Percentiles rank a stretch among this genome's conserved stretches.
phyloP scores from a whole-genome alignment of 2,113 vertebrate genomes.

The Lophura nycthemera region DNA sequence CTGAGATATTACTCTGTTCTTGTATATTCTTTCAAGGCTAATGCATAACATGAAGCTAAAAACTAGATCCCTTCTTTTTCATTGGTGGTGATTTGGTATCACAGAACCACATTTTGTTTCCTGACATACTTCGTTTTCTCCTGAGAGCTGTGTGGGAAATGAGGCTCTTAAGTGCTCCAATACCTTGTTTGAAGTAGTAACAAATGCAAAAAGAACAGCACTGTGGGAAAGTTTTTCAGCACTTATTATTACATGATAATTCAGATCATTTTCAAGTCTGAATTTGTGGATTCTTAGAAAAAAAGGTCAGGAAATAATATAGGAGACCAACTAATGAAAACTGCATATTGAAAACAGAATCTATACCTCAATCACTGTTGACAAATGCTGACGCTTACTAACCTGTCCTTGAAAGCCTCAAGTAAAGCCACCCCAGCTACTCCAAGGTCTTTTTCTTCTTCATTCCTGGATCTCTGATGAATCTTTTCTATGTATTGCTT shows the following conservation, averaged over 20 bases:
- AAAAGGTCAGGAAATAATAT: not conserved
- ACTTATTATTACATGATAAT: not conserved
- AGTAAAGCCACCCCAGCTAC: not conserved
- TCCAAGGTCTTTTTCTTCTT: constrained; percentile 9
- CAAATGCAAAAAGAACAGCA: not conserved
- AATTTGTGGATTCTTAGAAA: not conserved
- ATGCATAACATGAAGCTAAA: not conserved
- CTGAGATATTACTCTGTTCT: not conserved
- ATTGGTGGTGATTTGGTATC: not conserved
- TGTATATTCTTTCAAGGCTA: not conserved
- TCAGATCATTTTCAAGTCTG: not conserved
- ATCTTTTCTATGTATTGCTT: constrained; percentile 37
- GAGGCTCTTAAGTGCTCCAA: not conserved
- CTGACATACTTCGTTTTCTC: not conserved
- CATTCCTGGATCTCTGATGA: not conserved
- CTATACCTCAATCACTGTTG: not conserved
- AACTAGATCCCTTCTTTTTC: not conserved
- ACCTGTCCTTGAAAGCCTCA: constrained; percentile 13
- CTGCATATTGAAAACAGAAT: not conserved
- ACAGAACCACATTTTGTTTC: not conserved
- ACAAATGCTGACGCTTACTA: constrained; percentile 3
- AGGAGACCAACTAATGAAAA: not conserved
- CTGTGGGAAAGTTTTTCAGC: not conserved
- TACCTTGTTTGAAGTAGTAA: not conserved
- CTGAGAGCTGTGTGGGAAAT: not conserved